Percentiles rank a stretch among this genome's conserved stretches.
phyloP scores from a whole-genome alignment of 1,140 invertebrate genomes.

The Brachionus koreanus region DNA sequence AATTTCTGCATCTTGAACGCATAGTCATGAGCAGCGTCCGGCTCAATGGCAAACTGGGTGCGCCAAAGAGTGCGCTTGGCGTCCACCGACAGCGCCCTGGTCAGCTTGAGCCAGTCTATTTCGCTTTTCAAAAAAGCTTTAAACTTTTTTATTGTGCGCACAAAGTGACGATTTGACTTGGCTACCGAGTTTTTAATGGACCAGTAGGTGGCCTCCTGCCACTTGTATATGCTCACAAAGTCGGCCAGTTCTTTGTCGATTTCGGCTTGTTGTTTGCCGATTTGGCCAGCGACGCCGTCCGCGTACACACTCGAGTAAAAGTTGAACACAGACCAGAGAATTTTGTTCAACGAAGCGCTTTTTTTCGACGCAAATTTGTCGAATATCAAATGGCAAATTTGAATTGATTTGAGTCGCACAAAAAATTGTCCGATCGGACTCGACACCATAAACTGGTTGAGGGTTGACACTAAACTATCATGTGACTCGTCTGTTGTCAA shows the following conservation, averaged over 20 bases:
- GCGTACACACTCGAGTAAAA: neutral
- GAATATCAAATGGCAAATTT: neutral
- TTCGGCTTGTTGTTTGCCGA: neutral
- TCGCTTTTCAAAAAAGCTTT: neutral
- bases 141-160: slow-evolving; percentile 6
- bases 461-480: neutral
- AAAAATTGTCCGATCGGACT: neutral
- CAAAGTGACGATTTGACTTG: slow-evolving; percentile 10
- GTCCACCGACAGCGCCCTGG: neutral
- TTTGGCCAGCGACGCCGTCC: neutral
- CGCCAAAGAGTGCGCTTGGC: neutral
- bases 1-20: neutral
- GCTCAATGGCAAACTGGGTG: neutral
- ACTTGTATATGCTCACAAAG: slow-evolving; percentile 16
- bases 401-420: neutral
- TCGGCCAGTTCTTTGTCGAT: slow-evolving; percentile 15
- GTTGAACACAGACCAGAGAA: neutral
- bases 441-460: neutral
- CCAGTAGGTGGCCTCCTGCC: slow-evolving; percentile 40
- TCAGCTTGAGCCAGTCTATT: neutral
- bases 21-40: neutral
- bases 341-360: neutral
- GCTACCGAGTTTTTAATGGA: slow-evolving; percentile 17
- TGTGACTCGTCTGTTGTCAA: neutral
- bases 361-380: neutral